Conservation (phyloP, 2,888 invertebrate species). For the Eulithis testata region DNA sequence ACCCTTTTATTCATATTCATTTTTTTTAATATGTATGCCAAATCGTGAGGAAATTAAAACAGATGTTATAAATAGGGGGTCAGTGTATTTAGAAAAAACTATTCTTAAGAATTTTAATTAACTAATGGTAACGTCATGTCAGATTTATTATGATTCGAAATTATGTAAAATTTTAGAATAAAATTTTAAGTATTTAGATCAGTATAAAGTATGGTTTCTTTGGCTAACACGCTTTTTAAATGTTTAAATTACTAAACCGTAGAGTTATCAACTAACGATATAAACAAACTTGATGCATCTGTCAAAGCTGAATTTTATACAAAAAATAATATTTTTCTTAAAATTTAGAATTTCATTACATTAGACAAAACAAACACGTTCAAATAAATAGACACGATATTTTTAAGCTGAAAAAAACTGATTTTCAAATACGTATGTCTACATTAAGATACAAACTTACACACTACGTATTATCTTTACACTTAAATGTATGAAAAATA, state of each 20-base stretch:
- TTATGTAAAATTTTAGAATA: no score
- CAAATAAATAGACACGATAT: not conserved
- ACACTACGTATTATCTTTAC: slow-evolving; percentile 56
- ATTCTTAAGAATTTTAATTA: not conserved
- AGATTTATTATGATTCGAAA: not conserved
- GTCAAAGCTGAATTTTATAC: not conserved
- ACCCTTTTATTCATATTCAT: not conserved
- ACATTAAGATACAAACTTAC: slow-evolving; percentile 63
- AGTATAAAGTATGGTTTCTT: not conserved
- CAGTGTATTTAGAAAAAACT: not conserved
- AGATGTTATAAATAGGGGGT: not conserved
- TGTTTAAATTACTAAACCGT: not conserved
- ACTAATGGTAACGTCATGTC: slow-evolving; percentile 1
- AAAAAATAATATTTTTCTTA: not conserved
- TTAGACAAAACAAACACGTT: not conserved
- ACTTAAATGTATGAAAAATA: slow-evolving; percentile 73
- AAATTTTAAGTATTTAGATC: not conserved
- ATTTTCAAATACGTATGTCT: slow-evolving; percentile 43
- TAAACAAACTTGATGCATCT: not conserved
- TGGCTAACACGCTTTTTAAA: not conserved
- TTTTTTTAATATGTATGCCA: no score
- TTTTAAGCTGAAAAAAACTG: slow-evolving; percentile 14
- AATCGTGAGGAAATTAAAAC: no score
- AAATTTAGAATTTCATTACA: not conserved
- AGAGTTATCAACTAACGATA: not conserved